A percentile compares a stretch with the other conserved stretches of the same genome.
These are phyloP conservation scores for Pristiophorus japonicus DNA, from an alignment of 2,113 vertebrate species.

Conservation along the genomic window DNA sequence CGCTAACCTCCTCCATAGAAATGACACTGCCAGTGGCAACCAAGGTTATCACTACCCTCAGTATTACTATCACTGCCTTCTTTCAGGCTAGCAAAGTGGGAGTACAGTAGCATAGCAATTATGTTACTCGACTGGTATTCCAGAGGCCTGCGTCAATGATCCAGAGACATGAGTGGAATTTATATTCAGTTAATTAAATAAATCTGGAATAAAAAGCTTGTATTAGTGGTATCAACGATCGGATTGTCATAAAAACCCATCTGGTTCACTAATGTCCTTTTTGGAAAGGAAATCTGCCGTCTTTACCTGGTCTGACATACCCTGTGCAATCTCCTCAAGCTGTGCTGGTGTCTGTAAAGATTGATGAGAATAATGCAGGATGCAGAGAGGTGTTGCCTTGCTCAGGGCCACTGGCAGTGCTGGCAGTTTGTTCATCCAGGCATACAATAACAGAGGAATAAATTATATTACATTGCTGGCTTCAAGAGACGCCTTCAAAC, in stretches of 20 bases:
- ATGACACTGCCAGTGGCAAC: neutral
- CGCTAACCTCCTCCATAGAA: neutral
- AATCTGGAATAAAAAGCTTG: too few species aligned
- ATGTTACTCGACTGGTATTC: too few species aligned
- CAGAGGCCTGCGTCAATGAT: too few species aligned
- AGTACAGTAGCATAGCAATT: too few species aligned
- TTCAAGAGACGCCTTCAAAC: neutral
- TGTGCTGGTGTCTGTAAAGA: neutral
- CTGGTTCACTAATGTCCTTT: too few species aligned
- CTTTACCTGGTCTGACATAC: too few species aligned
- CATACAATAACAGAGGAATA: neutral
- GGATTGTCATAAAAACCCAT: too few species aligned
- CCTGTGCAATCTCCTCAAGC: neutral
- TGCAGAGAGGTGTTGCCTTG: neutral
- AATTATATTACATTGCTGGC: neutral
- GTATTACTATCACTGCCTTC: neutral
- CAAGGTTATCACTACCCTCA: neutral
- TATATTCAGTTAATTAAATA: too few species aligned
- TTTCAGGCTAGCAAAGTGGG: neutral
- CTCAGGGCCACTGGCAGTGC: neutral
- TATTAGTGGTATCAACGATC: too few species aligned
- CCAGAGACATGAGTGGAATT: too few species aligned
- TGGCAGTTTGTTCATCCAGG: neutral
- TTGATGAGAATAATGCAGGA: neutral
- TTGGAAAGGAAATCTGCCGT: too few species aligned